Evolutionary conservation across 2,113 vertebrate genomes (phyloP).

Genomic region (Scomber scombrus): DNA sequence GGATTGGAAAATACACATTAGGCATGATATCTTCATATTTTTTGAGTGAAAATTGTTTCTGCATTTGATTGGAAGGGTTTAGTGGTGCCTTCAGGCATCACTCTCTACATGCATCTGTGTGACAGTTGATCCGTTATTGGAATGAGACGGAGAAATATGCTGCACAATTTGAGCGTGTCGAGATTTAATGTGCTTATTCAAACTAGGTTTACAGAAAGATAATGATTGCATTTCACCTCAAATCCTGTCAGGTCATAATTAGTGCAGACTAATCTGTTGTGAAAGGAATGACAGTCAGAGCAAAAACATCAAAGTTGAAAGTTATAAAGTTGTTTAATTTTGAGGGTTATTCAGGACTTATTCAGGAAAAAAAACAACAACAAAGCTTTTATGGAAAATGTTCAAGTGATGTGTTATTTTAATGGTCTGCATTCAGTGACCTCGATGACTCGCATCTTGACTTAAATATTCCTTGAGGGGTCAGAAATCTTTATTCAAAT

Average conservation of each 20-base stretch:
- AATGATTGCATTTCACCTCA: slow-evolving; percentile 2
- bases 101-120: slow-evolving; percentile 19
- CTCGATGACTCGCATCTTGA: too few species aligned
- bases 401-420: too few species aligned
- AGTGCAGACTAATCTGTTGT: background rate
- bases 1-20: slow-evolving; percentile 40
- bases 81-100: slow-evolving; percentile 34
- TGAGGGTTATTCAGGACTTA: too few species aligned
- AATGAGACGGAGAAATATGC: slow-evolving; percentile 24
- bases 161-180: slow-evolving; percentile 1
- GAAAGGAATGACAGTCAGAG: background rate
- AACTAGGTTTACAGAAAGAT: background rate
- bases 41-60: slow-evolving; percentile 4
- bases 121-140: slow-evolving; percentile 34
- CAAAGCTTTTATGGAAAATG: too few species aligned
- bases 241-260: slow-evolving; percentile 1
- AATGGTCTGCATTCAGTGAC: too few species aligned
- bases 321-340: too few species aligned
- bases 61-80: slow-evolving; percentile 37
- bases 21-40: slow-evolving; percentile 47
- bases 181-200: slow-evolving; percentile 2
- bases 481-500: too few species aligned
- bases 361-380: too few species aligned
- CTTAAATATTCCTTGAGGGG: too few species aligned
- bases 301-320: too few species aligned